Base-by-base conservation (phyloP, 2,888 invertebrate species). In the Pyralis farinalis region DNA sequence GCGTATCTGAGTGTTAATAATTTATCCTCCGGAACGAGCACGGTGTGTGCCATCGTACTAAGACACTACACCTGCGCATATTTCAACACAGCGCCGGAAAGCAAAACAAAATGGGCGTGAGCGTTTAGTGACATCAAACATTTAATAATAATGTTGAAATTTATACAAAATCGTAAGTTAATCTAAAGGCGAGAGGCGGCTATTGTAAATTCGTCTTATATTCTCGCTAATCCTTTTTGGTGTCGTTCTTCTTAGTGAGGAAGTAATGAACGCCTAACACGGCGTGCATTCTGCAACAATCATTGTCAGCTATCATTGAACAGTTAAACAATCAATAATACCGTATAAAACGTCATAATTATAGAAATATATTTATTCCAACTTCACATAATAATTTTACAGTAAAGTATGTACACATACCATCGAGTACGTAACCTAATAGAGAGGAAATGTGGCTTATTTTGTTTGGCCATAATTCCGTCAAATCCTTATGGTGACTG, bases 281-380 rank as follows among this genome's bases (percentile, higher is more conserved):
- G 43, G 77, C 78, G 58, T 76, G 84, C 86, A 82, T 66, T 80
- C 87, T 87, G 86, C 12, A 86, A 87, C 66, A 71, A 55, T 31
- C 25, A 39, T 29, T 29, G 9, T 1, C 2, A 11, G 28, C 8
- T 35, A 20, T 21, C 36, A 30, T 36, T 29, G 8, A 3, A 16
- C 16, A 16, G 4, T n/a, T n/a, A n/a, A n/a, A n/a, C n/a, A n/a
- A n/a, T n/a, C n/a, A n/a, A n/a, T n/a, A n/a, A n/a, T n/a, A n/a
- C n/a, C n/a, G n/a, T n/a, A n/a, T n/a, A n/a, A n/a, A n/a, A n/a
- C n/a, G n/a, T n/a, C n/a, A n/a, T n/a, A n/a, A n/a, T n/a, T n/a
- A n/a, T n/a, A n/a, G n/a, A n/a, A n/a, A n/a, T n/a, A n/a, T n/a
- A n/a, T n/a, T n/a, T n/a, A n/a, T n/a, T n/a, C n/a, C n/a, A n/a